Base-by-base conservation (phyloP, 2,113 vertebrate species). In the Picathartes gymnocephalus region DNA sequence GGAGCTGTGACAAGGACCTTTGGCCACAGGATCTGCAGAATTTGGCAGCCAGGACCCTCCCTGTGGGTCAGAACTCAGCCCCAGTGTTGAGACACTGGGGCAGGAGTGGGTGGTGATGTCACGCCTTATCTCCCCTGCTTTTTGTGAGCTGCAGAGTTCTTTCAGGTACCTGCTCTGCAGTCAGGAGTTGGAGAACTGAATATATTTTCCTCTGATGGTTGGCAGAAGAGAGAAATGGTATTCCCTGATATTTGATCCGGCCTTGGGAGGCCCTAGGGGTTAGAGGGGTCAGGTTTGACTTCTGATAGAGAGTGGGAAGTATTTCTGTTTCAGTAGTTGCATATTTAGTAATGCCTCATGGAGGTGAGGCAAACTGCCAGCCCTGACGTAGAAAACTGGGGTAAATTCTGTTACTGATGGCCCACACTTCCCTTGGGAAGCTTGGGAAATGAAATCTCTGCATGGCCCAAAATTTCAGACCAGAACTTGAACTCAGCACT, bases 81-180 rank as follows among this genome's bases (percentile, higher is more conserved):
- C 0, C 0, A 7, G 35, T 33, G 11, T 5, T 22, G 11, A 21
- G 40, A 33, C 48, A 31, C 24, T 8, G 23, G 42, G 28, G 51
- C 25, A 53, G 13, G 8, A 3, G 35, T n/a, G 54, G 31, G 3
- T 69, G 60, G 54, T 78, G 79, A 35, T 33, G 31, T n/a, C 56
- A 50, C 8, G 37, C 28, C 57, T 66, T 42, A 40, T 40, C n/a
- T 40, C 10, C 31, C 0, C 33, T 37, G 51, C 21, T 8, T 78
- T n/a, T 8, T 31, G 62, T n/a, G 64, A 76, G 40, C 39, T 23
- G 57, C 33, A 10, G 5, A 44, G 37, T 9, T 53, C 19, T 62
- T 20, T 92, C 28, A 6, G 2, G 0, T 66, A 15, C 37, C 66
- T 53, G 42, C 73, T 74, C 48, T 90, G 56, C 61, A 60, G 23